Percentiles rank a stretch among this genome's conserved stretches.
These are phyloP conservation scores for Acanthiza pusilla DNA, from an alignment of 2,797 vertebrate species.

Conservation along the genomic window DNA sequence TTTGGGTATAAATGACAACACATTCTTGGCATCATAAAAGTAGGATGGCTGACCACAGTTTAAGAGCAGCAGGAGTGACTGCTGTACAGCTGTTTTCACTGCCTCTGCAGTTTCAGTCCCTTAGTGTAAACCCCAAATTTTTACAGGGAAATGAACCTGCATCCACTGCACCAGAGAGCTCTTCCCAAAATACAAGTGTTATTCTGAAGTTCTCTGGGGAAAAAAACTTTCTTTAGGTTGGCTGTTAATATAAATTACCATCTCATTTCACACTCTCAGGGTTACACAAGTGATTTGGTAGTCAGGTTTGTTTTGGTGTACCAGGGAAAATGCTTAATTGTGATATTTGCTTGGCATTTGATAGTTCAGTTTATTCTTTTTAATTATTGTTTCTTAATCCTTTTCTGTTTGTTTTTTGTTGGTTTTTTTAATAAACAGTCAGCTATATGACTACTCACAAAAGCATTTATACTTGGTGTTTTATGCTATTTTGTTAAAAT, in stretches of 20 bases:
- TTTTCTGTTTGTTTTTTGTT: background rate
- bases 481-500: background rate
- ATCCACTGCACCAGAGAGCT: background rate
- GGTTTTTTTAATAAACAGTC: background rate
- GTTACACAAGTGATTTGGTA: background rate
- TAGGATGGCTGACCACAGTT: background rate
- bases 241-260: background rate
- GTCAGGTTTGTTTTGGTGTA: constrained; percentile 7
- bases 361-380: background rate
- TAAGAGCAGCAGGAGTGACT: background rate
- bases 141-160: background rate
- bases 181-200: background rate
- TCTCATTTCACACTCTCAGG: background rate
- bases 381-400: constrained; percentile 1
- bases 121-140: background rate
- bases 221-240: background rate
- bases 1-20: background rate
- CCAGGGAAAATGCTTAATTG: background rate
- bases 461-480: background rate
- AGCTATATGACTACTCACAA: background rate
- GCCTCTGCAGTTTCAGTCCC: background rate
- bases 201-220: background rate
- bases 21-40: background rate
- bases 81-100: background rate
- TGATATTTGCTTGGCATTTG: background rate